Percentiles rank a stretch among this genome's conserved stretches.
Conservation (phyloP, 2,113 vertebrate species). For the Ophthalmolycus amberensis region DNA sequence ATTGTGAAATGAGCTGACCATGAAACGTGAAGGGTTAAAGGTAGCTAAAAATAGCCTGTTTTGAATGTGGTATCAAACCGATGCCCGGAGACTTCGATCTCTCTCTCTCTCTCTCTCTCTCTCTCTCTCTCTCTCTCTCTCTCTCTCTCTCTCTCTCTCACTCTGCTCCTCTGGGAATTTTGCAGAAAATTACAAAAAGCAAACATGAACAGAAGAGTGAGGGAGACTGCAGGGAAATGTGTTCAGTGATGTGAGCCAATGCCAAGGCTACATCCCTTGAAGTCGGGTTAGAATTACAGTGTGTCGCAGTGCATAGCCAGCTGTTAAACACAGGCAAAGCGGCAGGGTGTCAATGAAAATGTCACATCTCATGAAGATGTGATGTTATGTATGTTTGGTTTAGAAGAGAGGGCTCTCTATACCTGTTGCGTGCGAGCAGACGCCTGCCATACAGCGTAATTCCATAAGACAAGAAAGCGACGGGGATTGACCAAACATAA, state of each 20-base stretch:
- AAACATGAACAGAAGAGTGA: conserved; percentile 44
- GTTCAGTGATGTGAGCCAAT: conserved; percentile 31
- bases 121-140: conserved; percentile 32
- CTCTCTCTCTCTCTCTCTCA: not conserved
- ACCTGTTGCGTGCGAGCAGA: conserved; percentile 82
- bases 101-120: conserved; percentile 40
- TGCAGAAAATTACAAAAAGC: conserved; percentile 43
- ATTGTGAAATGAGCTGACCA: conserved; percentile 41
- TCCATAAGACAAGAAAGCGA: conserved; percentile 54
- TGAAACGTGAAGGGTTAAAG: conserved; percentile 34
- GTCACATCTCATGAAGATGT: conserved; percentile 33
- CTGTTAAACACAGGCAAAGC: conserved; percentile 56
- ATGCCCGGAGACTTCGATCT: conserved; percentile 48
- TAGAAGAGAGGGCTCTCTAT: conserved; percentile 52
- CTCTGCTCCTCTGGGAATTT: conserved; percentile 40
- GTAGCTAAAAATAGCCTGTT: conserved; percentile 65
- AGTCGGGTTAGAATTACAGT: conserved; percentile 47
- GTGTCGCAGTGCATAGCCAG: conserved; percentile 66
- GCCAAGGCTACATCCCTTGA: conserved; percentile 40
- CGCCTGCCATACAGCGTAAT: conserved; percentile 53
- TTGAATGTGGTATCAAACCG: conserved; percentile 52
- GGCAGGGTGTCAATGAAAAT: conserved; percentile 24
- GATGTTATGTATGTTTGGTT: conserved; percentile 37
- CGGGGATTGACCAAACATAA: conserved; percentile 41
- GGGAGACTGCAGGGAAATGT: conserved; percentile 37